A percentile compares a stretch with the other conserved stretches of the same genome.
Evolutionary conservation across 2,888 invertebrate species (phyloP).

Genomic region (Metopia argyrocephala): DNA sequence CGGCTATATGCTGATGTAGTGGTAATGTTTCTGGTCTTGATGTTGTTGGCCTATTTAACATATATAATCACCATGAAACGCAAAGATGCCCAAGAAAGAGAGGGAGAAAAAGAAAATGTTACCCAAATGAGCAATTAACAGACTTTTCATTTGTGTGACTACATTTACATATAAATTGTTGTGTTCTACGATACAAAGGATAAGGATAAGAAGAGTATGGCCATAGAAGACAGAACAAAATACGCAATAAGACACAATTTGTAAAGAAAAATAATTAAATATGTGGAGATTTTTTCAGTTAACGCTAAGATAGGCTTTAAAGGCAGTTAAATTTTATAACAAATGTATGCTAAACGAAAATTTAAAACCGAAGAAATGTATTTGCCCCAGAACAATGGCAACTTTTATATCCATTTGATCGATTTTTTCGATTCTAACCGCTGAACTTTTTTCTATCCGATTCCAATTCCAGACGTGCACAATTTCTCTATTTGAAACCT

Average conservation of each 20-base stretch:
- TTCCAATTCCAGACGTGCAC: too few species aligned
- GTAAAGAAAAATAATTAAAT: not conserved
- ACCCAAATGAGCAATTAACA: slow-evolving; percentile 67
- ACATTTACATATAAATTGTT: not conserved
- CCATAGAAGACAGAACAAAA: not conserved
- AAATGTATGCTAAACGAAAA: too few species aligned
- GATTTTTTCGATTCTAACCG: too few species aligned
- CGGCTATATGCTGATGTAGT: slow-evolving; percentile 52
- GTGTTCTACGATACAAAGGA: not conserved
- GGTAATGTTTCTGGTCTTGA: slow-evolving; percentile 69
- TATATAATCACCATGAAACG: slow-evolving; percentile 30
- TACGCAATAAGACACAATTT: not conserved
- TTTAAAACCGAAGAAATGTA: too few species aligned
- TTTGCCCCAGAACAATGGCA: too few species aligned
- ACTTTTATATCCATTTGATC: too few species aligned
- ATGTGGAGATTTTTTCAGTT: not conserved
- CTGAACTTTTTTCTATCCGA: too few species aligned
- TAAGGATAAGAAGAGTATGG: not conserved
- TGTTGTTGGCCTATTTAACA: slow-evolving; percentile 71
- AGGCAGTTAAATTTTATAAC: too few species aligned
- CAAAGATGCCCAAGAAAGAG: not conserved
- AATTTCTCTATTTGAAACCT: too few species aligned
- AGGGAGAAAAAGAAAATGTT: slow-evolving; percentile 35
- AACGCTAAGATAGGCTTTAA: not conserved
- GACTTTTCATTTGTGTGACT: slow-evolving; percentile 31